Percentiles rank a stretch among this genome's conserved stretches.
phyloP scores from a whole-genome alignment of 2,113 vertebrate species.

The Lycaon pictus region DNA sequence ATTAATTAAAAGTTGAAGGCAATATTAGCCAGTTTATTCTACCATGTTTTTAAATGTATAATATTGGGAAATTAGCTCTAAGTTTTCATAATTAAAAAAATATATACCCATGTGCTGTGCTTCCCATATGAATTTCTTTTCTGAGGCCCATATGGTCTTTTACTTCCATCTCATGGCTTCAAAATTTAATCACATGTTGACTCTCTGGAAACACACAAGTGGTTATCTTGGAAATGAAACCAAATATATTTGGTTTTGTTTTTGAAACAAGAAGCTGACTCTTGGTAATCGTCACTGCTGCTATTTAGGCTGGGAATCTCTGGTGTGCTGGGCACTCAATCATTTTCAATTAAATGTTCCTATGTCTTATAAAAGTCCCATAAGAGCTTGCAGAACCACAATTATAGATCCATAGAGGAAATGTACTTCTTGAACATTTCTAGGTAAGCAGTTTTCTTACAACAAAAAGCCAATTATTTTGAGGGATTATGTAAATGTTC shows the following conservation, averaged over 20 bases:
- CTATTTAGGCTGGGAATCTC: slow-evolving; percentile 73
- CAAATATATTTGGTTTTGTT: slow-evolving; percentile 75
- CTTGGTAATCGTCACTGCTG: slow-evolving; percentile 63
- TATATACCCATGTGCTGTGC: neutral
- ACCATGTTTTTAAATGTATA: neutral
- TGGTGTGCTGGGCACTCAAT: slow-evolving; percentile 63
- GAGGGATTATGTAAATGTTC: slow-evolving; percentile 81
- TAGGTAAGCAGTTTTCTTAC: slow-evolving; percentile 68
- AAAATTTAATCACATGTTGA: slow-evolving; percentile 70
- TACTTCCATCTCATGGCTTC: slow-evolving; percentile 62
- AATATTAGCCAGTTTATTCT: neutral
- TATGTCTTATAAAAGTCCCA: slow-evolving; percentile 64
- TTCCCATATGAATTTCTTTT: slow-evolving; percentile 43
- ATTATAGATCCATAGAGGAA: slow-evolving; percentile 61
- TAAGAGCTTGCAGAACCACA: slow-evolving; percentile 57
- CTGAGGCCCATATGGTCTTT: slow-evolving; percentile 57
- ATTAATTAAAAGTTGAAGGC: slow-evolving; percentile 21
- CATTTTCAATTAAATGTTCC: slow-evolving; percentile 81
- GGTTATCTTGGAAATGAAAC: slow-evolving; percentile 76
- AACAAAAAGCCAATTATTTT: slow-evolving; percentile 84
- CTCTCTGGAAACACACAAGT: slow-evolving; percentile 61
- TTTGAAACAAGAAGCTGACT: slow-evolving; percentile 73
- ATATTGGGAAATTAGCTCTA: neutral
- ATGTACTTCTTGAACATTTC: slow-evolving; percentile 57
- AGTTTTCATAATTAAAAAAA: neutral